Percentiles rank a stretch among this genome's conserved stretches.
Evolutionary conservation across 2,888 invertebrate genomes (phyloP).

Genomic region (Leptinotarsa juncta): DNA sequence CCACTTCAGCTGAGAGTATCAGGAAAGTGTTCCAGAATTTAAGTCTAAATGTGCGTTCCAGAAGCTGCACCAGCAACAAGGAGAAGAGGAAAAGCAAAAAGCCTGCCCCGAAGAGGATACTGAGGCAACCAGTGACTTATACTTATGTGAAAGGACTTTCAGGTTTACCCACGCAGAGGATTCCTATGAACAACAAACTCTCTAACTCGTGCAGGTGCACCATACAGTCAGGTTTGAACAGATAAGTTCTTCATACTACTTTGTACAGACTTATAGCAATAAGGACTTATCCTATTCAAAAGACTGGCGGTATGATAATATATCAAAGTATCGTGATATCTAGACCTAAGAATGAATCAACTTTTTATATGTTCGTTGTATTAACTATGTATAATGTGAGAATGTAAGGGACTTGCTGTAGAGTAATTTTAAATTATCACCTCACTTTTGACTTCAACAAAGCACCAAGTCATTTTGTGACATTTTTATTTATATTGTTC

Average conservation of each 20-base stretch:
- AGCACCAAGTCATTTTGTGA: conserved; percentile 26
- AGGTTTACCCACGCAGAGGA: conserved; percentile 84
- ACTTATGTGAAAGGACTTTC: conserved; percentile 85
- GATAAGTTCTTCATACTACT: conserved; percentile 51
- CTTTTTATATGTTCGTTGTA: conserved; percentile 41
- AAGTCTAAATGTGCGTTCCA: conserved; percentile 72
- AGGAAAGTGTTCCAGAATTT: conserved; percentile 80
- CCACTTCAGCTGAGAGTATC: conserved; percentile 72
- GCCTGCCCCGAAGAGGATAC: conserved; percentile 78
- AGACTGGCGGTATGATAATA: conserved; percentile 42
- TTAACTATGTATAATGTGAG: conserved; percentile 4
- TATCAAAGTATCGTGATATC: conserved; percentile 34
- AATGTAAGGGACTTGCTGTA: conserved; percentile 42
- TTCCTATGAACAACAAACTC: conserved; percentile 70
- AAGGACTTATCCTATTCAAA: conserved; percentile 40
- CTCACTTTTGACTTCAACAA: conserved; percentile 3
- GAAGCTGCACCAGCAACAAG: conserved; percentile 71
- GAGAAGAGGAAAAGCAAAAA: conserved; percentile 69
- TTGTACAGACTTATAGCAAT: conserved; percentile 39
- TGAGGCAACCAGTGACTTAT: conserved; percentile 82
- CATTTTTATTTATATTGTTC: conserved; percentile 13
- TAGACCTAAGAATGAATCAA: conserved; percentile 34
- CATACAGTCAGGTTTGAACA: conserved; percentile 59
- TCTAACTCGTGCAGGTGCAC: conserved; percentile 59
- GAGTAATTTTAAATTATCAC: conserved; percentile 17